phyloP scores from a whole-genome alignment of 2,888 invertebrate genomes.

The Platerodrilus igneus region DNA sequence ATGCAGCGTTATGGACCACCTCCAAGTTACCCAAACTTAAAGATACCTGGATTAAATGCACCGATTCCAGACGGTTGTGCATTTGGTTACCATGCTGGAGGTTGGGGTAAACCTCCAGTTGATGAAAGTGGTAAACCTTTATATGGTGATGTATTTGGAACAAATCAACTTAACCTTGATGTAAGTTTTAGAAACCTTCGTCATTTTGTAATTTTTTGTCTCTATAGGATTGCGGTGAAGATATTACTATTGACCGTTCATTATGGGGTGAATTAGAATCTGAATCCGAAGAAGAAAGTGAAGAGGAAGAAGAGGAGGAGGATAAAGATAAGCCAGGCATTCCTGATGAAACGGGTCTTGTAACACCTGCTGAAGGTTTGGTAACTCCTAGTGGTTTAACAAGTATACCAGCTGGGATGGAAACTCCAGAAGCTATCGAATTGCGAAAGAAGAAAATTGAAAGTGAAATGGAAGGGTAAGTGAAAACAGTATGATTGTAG shows the following conservation, averaged over 20 bases:
- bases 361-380: conserved; percentile 89
- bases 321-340: conserved; percentile 58
- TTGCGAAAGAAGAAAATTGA: conserved; percentile 95
- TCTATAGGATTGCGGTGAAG: conserved; percentile 59
- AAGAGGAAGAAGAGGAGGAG: conserved; percentile 66
- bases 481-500: not conserved
- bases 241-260: conserved; percentile 87
- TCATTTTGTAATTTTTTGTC: conserved; percentile 8
- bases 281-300: conserved; percentile 73
- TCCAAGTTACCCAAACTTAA: conserved; percentile 96
- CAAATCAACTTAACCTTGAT: conserved; percentile 67
- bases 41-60: conserved; percentile 95
- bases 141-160: conserved; percentile 98
- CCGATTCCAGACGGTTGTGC: conserved; percentile 97
- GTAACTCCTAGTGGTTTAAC: conserved; percentile 93
- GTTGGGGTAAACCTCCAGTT: conserved; percentile 99
- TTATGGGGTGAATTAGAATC: conserved; percentile 97
- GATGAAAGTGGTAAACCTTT: conserved; percentile 96
- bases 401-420: conserved; percentile 88
- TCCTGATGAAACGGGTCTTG: conserved; percentile 75
- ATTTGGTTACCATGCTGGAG: conserved; percentile 98
- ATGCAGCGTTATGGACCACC: conserved; percentile 99
- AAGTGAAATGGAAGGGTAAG: conserved; percentile 88
- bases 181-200: conserved; percentile 47
- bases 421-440: conserved; percentile 98